These are phyloP conservation scores for Leptestheria dahalacensis DNA, from an alignment of 1,140 invertebrate genomes.

Conservation along the genomic window DNA sequence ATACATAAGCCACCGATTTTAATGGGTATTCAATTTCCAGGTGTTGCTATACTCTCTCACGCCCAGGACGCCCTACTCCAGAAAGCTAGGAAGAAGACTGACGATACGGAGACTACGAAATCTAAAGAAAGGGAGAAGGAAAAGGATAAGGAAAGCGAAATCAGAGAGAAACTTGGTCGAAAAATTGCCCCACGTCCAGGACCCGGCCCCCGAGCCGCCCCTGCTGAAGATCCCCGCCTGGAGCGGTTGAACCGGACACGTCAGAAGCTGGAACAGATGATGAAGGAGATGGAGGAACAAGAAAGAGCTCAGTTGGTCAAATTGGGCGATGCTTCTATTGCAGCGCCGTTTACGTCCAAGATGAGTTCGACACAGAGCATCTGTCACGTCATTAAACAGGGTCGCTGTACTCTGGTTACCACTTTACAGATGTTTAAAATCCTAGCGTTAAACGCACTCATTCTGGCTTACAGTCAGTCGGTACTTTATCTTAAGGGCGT, in stretches of 20 bases:
- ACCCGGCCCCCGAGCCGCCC: background rate
- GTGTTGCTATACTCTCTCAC: constrained; percentile 18
- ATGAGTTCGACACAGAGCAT: constrained; percentile 93
- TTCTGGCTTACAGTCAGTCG: constrained; percentile 95
- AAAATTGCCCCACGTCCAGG: background rate
- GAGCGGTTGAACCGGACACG: constrained; percentile 23
- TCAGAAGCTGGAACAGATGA: constrained; percentile 50
- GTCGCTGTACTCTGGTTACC: constrained; percentile 93
- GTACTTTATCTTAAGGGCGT: constrained; percentile 96
- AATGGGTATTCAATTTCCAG: background rate
- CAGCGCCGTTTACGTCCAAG: constrained; percentile 97
- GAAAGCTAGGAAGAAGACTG: constrained; percentile 1
- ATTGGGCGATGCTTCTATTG: constrained; percentile 95
- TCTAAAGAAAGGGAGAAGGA: constrained; percentile 1
- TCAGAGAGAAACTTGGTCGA: background rate
- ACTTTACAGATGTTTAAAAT: constrained; percentile 99
- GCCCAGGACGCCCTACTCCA: constrained; percentile 1
- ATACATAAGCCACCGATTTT: background rate
- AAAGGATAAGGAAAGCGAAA: constrained; percentile 12
- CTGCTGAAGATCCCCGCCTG: constrained; percentile 5
- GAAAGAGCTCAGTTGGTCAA: constrained; percentile 78
- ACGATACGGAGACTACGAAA: background rate
- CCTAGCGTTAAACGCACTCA: constrained; percentile 92
- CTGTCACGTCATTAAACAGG: constrained; percentile 98
- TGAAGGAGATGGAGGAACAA: constrained; percentile 84